Base-by-base conservation (phyloP, 2,113 vertebrate species). In the Rhinogobius similis region DNA sequence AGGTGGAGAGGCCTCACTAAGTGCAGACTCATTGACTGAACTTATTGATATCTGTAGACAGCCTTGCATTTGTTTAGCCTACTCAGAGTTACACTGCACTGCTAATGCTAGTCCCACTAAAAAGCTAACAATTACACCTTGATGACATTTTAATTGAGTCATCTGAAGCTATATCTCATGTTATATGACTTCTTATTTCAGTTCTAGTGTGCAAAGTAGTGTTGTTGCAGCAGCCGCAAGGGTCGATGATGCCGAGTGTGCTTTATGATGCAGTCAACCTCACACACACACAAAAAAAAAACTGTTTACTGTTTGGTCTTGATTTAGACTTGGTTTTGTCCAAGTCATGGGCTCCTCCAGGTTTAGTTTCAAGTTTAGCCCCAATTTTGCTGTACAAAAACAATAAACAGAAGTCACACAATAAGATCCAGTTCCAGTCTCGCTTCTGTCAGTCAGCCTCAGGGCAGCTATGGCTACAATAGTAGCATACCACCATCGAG, bases 51-150 rank as follows among this genome's bases (percentile, higher is more conserved):
- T 67, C 50, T 62, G 6, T 6, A 10, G 27, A 39, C 27, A 1
- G 23, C 36, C 29, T 56, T 71, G 24, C 53, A 70, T 65, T 69
- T 64, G 61, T 63, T 70, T 53, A 55, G 59, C 46, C 10, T 21
- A 46, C 61, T 53, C 53, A 21, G 55, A 43, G 39, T 14, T 55
- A 10, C 1, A 50, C 52, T 26, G 21, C 12, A 7, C 3, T 2
- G 21, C 21, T 55, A 26, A 14, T 1, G 21, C 23, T 36, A 32
- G 24, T 61, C 20, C 20, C 18, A n/a, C 20, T 14, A 32, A 5
- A 50, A 20, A 73, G 11, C 8, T 4, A 43, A 44, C 55, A 61
- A 56, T 52, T 52, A 52, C n/a, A 12, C 55, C 26, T 7, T 23
- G 32, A 62, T 10, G 32, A 21, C 29, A 39, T 41, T 10, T 23